Evolutionary conservation across 2,113 vertebrate genomes (phyloP).

Genomic region (Raja brachyura): DNA sequence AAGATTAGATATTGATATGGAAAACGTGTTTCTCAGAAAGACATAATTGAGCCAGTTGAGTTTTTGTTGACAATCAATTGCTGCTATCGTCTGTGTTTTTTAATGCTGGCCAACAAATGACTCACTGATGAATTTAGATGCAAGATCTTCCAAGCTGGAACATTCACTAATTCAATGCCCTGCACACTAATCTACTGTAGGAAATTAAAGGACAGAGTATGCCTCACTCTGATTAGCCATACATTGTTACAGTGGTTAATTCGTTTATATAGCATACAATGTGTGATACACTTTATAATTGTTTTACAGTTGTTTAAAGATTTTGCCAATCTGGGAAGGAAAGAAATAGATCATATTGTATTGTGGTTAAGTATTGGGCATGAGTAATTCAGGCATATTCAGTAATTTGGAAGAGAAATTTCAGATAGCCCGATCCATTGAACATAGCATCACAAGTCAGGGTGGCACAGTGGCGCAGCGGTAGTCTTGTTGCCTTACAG

Average conservation of each 20-base stretch:
- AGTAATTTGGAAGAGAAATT: background rate
- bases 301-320: background rate
- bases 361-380: background rate
- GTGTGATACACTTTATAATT: background rate
- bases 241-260: background rate
- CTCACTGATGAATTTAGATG: background rate
- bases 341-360: background rate
- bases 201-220: background rate
- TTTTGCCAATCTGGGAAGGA: background rate
- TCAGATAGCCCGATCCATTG: background rate
- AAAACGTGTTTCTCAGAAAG: background rate
- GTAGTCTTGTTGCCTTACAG: no score
- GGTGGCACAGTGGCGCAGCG: no score
- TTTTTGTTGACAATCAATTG: background rate
- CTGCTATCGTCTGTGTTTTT: background rate
- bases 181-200: background rate
- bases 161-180: background rate
- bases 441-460: background rate
- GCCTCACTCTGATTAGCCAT: background rate
- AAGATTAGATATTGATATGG: background rate
- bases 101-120: slow-evolving; percentile 12
- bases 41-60: background rate
- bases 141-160: background rate
- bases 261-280: background rate
- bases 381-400: background rate